Base-by-base conservation (phyloP, 1,140 invertebrate species). In the Xylocopa sonorina region DNA sequence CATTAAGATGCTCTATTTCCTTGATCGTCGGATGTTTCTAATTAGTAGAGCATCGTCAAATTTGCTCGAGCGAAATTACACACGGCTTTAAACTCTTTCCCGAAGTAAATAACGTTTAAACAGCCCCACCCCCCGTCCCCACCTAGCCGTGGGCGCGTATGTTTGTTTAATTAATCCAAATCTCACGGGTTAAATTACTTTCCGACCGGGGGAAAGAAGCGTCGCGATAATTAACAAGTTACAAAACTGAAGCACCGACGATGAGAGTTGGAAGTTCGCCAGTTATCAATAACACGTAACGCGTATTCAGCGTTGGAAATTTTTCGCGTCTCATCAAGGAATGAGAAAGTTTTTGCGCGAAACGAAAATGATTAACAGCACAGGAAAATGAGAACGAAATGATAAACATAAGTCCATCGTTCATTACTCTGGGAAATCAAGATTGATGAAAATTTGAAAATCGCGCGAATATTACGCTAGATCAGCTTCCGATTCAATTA, bases 141-240 rank as follows among this genome's bases (percentile, higher is more conserved):
- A n/a, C n/a, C 43, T 34, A 12, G 18, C 18, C 32, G 41, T 46
- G 43, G 2, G 24, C 29, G 21, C 29, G 57, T 62, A 21, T 38
- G 57, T 60, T 62, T 50, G 58, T 63, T 38, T 34, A 73, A 50
- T 68, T 68, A 68, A 51, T 34, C 48, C 64, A 32, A 51, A 51
- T 53, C 46, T 51, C 46, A 12, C 29, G 18, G 3, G 46, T 4
- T 68, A 68, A 68, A 68, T 68, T 68, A 68, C 64, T 68, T 68
- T 68, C 48, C 29, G 50, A 50, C 2, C 14, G 12, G 2, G 6
- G 14, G 46, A 68, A 68, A 50, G 64, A 68, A 51, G 5, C 46
- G 21, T 51, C 64, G 32, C 29, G 46, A 68, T 68, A 68, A 51
- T 68, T 68, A 68, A 51, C 64, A 66, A 48, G 43, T 51, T 68